These are phyloP conservation scores for Eurytoma californica DNA, from an alignment of 2,888 invertebrate species.

Conservation along the genomic window DNA sequence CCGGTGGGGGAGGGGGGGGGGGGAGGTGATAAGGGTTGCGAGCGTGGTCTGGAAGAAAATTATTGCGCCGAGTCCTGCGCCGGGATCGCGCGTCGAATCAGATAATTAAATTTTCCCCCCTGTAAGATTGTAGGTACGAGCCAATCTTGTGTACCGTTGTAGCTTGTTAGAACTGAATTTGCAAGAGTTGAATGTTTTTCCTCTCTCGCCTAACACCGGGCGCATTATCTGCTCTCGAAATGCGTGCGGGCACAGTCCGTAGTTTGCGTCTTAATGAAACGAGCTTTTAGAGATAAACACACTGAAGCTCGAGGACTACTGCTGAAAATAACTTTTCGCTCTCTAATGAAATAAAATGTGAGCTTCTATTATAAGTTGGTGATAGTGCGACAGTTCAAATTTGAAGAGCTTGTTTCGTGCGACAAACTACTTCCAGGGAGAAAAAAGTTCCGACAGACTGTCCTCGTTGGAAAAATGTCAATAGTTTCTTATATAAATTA, in stretches of 20 bases:
- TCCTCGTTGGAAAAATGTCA: too few species aligned
- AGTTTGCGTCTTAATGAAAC: constrained; percentile 27
- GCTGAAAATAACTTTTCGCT: too few species aligned
- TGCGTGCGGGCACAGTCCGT: neutral
- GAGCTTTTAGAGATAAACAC: constrained; percentile 15
- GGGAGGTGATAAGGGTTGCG: constrained; percentile 18
- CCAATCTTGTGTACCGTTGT: constrained; percentile 53
- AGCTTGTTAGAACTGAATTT: constrained; percentile 49
- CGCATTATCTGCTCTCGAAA: constrained; percentile 38
- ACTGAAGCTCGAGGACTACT: neutral
- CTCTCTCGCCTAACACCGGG: neutral
- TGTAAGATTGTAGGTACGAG: neutral
- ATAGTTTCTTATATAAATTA: too few species aligned
- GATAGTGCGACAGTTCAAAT: too few species aligned
- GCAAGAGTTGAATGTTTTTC: constrained; percentile 38
- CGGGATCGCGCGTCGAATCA: constrained; percentile 63
- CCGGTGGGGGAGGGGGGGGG: neutral
- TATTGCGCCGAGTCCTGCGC: constrained; percentile 58
- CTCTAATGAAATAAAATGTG: too few species aligned
- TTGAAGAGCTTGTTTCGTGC: too few species aligned
- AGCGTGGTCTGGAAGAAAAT: constrained; percentile 61
- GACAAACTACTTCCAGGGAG: too few species aligned
- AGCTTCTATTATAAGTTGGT: too few species aligned
- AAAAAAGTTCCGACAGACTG: too few species aligned
- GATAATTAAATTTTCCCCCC: constrained; percentile 66